Evolutionary conservation across 2,888 invertebrate genomes (phyloP), one percentile per base, ranked within the genome.

Genomic region (Hedya salicella): DNA sequence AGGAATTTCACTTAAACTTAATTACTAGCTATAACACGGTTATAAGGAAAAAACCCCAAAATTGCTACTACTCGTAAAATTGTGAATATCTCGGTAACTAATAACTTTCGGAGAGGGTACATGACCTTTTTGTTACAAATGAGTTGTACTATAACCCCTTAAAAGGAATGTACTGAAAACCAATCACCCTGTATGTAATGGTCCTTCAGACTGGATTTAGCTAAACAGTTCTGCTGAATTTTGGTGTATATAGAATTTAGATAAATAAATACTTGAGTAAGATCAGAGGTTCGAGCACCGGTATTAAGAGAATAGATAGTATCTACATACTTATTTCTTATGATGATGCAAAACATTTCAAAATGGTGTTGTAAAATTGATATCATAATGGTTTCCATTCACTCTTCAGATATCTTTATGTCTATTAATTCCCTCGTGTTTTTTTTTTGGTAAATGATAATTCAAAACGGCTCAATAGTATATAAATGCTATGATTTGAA

Each of bases 291-390:
- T 16, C 30, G 11, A 21, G 56, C 30, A 42, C 5, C 42, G 42
- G 44, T 56, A 56, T 56, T 44, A 21, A 8, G 16, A 42, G 1
- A 25, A 44, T 13, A 11, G n/a, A n/a, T n/a, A n/a, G n/a, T n/a
- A n/a, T n/a, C n/a, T n/a, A n/a, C 30, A 42, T 42, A 44, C 42
- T 9, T 40, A 44, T 32, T 50, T 30, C 30, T 52, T 21, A 16
- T 50, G 11, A 50, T 30, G 39, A 30, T 61, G 48, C 25, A 46
- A 62, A 62, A 19, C 13, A 49, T 42, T 48, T 16, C 56, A 30
- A 56, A 62, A 52, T 36, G 40, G 49, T 32, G 40, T 40, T 40
- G 42, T 63, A 49, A 56, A 49, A 56, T 49, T 46, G 17, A 54
- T 46, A 40, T n/a, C 62, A 25, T 52, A 49, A 42, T 44, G 39